Evolutionary conservation across 2,888 invertebrate species (phyloP).

Genomic region (Pogonocherus hispidulus): DNA sequence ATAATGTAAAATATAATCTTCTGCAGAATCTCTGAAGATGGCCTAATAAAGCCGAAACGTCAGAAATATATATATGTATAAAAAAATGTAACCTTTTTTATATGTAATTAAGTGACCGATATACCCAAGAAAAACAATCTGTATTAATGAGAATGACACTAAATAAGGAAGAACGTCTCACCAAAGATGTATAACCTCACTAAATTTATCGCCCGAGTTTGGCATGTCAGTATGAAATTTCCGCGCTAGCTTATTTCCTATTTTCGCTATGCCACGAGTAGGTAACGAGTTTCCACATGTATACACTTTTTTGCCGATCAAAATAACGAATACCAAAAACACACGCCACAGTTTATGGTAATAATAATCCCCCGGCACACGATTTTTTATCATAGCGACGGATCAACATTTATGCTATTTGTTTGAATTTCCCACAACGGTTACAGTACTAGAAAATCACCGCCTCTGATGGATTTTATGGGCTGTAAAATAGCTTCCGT

Average conservation of each 20-base stretch:
- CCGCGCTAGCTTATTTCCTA: background rate
- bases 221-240: background rate
- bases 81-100: no score
- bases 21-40: no score
- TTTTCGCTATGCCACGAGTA: background rate
- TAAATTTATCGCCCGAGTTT: background rate
- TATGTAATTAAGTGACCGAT: no score
- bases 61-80: no score
- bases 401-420: background rate
- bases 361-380: background rate
- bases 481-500: background rate
- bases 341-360: background rate
- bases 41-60: no score
- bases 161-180: no score
- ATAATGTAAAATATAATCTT: no score
- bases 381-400: background rate
- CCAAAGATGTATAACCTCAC: no score
- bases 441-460: background rate
- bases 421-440: background rate
- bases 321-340: background rate
- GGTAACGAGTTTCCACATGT: background rate
- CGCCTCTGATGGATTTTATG: background rate
- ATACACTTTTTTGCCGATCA: background rate
- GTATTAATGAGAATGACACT: no score
- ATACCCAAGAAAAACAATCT: no score